phyloP scores from a whole-genome alignment of 2,797 vertebrate species.

The Eospalax fontanierii region DNA sequence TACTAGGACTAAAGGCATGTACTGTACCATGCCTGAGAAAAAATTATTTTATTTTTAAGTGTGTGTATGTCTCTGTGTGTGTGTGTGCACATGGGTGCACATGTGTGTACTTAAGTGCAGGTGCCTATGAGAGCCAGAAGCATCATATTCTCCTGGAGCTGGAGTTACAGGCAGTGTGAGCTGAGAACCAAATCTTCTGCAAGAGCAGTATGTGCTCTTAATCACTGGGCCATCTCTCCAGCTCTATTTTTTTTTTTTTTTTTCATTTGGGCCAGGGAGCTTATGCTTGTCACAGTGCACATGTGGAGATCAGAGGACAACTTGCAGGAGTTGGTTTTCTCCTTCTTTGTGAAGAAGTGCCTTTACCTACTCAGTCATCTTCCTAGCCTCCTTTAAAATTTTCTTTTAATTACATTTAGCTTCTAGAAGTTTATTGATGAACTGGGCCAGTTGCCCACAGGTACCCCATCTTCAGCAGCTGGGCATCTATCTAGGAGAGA shows the following conservation, averaged over 20 bases:
- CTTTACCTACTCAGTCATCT: neutral
- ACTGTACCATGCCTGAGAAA: neutral
- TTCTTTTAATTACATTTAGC: neutral
- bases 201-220: neutral
- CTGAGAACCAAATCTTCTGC: neutral
- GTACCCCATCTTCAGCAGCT: no score
- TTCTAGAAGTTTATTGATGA: neutral
- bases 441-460: fast-evolving
- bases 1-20: no score
- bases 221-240: neutral
- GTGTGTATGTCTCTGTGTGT: neutral
- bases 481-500: neutral
- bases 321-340: neutral
- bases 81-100: neutral
- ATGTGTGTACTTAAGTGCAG: neutral
- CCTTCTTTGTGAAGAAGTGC: neutral
- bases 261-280: neutral
- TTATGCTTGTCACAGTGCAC: neutral
- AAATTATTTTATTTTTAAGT: neutral
- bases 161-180: neutral
- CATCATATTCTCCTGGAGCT: neutral
- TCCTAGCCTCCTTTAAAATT: neutral
- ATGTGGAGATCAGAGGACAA: neutral
- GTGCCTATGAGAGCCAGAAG: neutral
- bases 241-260: neutral